A percentile compares a stretch with the other conserved stretches of the same genome.
Conservation (phyloP, 2,113 vertebrate species). For the Sturnira hondurensis region DNA sequence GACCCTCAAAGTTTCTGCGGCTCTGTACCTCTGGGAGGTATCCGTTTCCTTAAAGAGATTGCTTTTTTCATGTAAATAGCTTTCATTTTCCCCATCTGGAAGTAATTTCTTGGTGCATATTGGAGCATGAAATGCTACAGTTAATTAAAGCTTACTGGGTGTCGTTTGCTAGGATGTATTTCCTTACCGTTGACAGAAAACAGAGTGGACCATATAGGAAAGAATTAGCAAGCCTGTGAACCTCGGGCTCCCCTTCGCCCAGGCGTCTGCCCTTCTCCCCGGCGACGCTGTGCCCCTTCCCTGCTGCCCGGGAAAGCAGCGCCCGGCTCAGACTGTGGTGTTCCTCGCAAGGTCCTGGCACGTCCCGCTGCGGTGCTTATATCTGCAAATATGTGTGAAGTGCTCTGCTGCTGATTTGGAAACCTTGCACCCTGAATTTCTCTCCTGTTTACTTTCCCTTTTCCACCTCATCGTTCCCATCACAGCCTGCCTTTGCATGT, state of each 20-base stretch:
- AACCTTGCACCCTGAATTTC: background rate
- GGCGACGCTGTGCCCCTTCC: background rate
- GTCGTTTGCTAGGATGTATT: conserved; percentile 71
- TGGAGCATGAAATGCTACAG: conserved; percentile 67
- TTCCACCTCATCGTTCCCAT: background rate
- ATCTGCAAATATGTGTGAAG: background rate
- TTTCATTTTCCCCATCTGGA: conserved; percentile 61
- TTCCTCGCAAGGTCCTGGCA: background rate
- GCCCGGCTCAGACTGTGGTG: fast-evolving
- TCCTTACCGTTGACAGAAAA: conserved; percentile 60
- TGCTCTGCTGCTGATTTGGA: background rate
- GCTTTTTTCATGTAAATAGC: conserved; percentile 65
- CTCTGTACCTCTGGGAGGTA: conserved; percentile 50
- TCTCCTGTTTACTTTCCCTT: conserved; percentile 41
- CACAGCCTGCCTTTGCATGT: background rate
- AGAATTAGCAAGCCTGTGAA: background rate
- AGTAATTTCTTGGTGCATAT: conserved; percentile 68
- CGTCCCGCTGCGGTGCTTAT: background rate
- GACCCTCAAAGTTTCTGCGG: background rate
- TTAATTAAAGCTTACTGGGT: conserved; percentile 76
- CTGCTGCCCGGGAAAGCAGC: background rate
- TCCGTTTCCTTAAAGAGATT: conserved; percentile 57
- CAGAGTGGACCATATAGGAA: conserved; percentile 30
- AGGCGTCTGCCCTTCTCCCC: background rate
- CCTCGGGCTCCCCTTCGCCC: background rate